A percentile compares a stretch with the other conserved stretches of the same genome.
Evolutionary conservation across 30 jellyfish, hydroid and myxozoan species (phyloP).

Genomic region (Cassiopea andromeda): DNA sequence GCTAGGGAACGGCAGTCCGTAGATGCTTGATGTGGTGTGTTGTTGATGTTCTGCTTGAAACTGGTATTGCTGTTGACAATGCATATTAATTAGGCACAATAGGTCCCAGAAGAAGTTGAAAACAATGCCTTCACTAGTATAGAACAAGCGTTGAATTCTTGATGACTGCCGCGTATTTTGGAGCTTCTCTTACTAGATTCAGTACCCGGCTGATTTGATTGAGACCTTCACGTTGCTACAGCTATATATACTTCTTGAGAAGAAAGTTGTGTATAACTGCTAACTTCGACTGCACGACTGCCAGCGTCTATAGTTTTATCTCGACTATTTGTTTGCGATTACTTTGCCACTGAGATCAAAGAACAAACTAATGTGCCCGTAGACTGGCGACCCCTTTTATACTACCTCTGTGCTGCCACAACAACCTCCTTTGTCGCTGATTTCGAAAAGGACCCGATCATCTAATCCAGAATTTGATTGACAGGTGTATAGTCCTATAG

Average conservation of each 20-base stretch:
- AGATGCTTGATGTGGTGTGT: constrained; percentile 47
- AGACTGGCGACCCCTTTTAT: constrained; percentile 44
- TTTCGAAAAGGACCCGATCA: constrained; percentile 73
- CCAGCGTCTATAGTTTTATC: neutral
- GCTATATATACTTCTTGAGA: too few species aligned
- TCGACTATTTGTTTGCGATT: neutral
- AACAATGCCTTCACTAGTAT: too few species aligned
- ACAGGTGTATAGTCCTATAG: constrained; percentile 73
- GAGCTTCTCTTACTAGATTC: neutral
- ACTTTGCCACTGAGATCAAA: constrained; percentile 29
- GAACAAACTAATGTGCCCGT: constrained; percentile 40
- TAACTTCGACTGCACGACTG: too few species aligned
- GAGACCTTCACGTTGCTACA: too few species aligned
- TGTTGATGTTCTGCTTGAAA: constrained; percentile 72
- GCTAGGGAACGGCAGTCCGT: constrained; percentile 28
- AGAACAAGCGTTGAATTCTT: too few species aligned
- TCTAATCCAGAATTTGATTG: constrained; percentile 73
- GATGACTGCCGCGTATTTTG: too few species aligned
- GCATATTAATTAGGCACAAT: constrained; percentile 24
- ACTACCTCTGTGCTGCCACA: constrained; percentile 62
- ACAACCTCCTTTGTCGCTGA: constrained; percentile 80
- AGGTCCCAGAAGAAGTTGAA: too few species aligned
- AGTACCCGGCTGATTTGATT: neutral
- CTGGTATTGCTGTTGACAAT: constrained; percentile 77
- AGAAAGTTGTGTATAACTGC: too few species aligned